Evolutionary conservation across 1,140 invertebrate genomes (phyloP).

Genomic region (Zaprionus lachaisei): DNA sequence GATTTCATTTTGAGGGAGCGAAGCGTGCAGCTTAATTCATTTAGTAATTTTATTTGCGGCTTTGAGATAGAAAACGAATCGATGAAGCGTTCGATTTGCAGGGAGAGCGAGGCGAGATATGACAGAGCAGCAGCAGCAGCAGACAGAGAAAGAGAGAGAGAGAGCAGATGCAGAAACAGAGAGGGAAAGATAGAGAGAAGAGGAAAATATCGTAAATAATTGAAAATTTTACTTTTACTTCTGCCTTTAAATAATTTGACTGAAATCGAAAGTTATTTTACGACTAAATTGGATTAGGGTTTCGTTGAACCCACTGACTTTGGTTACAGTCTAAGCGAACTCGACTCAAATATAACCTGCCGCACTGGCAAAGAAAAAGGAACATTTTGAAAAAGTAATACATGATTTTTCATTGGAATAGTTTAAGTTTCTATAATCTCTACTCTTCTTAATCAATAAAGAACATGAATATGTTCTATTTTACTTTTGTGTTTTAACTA

Average conservation of each 20-base stretch:
- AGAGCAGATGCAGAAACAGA: neutral
- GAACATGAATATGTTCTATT: too few species aligned
- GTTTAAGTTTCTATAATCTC: too few species aligned
- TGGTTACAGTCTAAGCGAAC: neutral
- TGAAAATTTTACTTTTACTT: constrained; percentile 38
- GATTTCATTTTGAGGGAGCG: constrained; percentile 58
- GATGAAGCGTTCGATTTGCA: constrained; percentile 40
- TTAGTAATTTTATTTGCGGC: constrained; percentile 74
- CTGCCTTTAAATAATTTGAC: constrained; percentile 35
- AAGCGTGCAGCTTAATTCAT: constrained; percentile 73
- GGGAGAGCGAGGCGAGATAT: neutral
- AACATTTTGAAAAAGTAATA: too few species aligned
- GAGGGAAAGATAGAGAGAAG: neutral
- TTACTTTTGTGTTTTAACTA: too few species aligned
- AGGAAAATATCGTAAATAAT: neutral
- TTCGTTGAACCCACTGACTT: neutral
- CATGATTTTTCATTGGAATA: too few species aligned
- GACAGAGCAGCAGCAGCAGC: neutral
- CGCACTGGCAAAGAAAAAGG: too few species aligned
- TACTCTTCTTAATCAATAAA: too few species aligned
- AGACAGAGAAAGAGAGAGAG: neutral
- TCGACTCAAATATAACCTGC: neutral
- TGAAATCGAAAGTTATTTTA: constrained; percentile 33
- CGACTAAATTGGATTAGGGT: neutral
- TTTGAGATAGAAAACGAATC: constrained; percentile 36